Evolutionary conservation across 1,140 invertebrate species (phyloP).

Genomic region (Proales similis): DNA sequence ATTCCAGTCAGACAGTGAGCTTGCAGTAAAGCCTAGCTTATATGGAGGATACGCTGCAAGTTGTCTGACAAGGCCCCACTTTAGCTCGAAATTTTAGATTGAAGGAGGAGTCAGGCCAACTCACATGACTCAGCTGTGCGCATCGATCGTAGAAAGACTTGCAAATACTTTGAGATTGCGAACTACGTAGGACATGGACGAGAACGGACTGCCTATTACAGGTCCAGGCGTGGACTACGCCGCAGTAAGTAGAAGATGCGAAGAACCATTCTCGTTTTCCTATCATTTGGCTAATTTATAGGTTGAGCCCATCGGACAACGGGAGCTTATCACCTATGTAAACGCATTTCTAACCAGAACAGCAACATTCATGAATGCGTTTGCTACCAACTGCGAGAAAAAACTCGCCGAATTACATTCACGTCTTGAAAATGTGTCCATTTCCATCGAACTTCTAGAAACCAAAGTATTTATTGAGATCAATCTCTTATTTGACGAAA

Average conservation of each 20-base stretch:
- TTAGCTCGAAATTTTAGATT: no score
- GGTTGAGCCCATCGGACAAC: slow-evolving; percentile 25
- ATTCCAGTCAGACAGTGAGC: no score
- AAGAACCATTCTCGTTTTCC: background rate
- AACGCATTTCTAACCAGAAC: slow-evolving; percentile 26
- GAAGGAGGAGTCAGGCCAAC: no score
- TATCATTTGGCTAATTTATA: no score
- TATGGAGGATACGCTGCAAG: no score
- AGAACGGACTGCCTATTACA: slow-evolving; percentile 35
- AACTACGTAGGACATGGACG: no score
- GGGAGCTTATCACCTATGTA: slow-evolving; percentile 32
- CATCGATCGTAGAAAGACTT: no score
- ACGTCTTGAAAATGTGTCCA: slow-evolving; percentile 13
- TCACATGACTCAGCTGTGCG: no score
- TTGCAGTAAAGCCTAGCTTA: no score
- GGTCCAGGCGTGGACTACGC: slow-evolving; percentile 34
- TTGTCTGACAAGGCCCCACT: no score
- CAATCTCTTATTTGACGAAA: background rate
- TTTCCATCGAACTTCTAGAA: slow-evolving; percentile 22
- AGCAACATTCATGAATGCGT: slow-evolving; percentile 27
- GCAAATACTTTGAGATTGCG: no score
- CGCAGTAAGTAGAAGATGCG: background rate
- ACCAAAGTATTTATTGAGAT: slow-evolving; percentile 36
- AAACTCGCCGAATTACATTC: slow-evolving; percentile 9
- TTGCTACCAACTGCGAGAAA: slow-evolving; percentile 28